Conservation (phyloP, 2,888 invertebrate genomes). For the Trisateles emortualis region DNA sequence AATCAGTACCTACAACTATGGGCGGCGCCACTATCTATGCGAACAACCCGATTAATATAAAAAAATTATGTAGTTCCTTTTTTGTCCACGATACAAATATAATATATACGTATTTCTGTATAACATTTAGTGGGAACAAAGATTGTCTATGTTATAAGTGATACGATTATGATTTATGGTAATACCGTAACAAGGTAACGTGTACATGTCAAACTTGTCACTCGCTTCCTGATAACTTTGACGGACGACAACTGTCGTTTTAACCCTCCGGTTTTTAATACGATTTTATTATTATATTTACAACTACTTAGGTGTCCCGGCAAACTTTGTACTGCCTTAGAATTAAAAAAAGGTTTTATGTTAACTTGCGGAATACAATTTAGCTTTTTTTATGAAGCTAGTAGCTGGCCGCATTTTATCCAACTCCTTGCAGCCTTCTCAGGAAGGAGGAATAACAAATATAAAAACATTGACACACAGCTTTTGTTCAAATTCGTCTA, state of each 20-base stretch:
- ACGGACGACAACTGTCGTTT: conserved; percentile 27
- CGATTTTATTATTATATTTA: neutral
- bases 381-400: no score
- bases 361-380: no score
- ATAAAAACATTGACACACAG: no score
- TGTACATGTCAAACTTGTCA: conserved; percentile 20
- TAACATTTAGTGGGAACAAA: neutral
- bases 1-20: neutral
- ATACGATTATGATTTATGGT: conserved; percentile 21
- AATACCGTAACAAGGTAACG: conserved; percentile 11
- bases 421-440: no score
- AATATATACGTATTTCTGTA: neutral
- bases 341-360: no score
- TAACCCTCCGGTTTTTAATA: conserved; percentile 24
- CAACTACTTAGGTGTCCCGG: no score
- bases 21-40: neutral
- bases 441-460: no score
- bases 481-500: no score
- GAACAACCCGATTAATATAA: neutral
- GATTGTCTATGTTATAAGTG: conserved; percentile 9
- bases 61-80: neutral
- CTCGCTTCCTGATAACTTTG: conserved; percentile 37
- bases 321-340: no score
- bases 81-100: neutral
- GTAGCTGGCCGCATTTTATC: no score